Percentiles rank a stretch among this genome's conserved stretches.
Conservation (phyloP, 2,888 invertebrate species). For the Alitta virens region DNA sequence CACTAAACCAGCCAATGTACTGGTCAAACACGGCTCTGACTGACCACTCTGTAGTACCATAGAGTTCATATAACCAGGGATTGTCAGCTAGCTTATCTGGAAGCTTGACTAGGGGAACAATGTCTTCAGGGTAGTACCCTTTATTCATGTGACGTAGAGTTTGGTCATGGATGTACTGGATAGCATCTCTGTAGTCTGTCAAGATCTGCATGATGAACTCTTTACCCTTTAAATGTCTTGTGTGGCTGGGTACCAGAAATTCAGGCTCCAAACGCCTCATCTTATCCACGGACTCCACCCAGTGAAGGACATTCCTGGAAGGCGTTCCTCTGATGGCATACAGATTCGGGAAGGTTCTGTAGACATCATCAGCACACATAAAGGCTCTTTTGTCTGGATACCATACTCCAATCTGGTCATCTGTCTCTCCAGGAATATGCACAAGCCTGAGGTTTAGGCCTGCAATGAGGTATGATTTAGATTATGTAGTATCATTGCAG, state of each 20-base stretch:
- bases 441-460: slow-evolving; percentile 41
- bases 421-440: slow-evolving; percentile 51
- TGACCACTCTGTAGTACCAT: slow-evolving; percentile 46
- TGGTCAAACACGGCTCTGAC: slow-evolving; percentile 35
- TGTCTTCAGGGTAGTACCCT: slow-evolving; percentile 41
- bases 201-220: slow-evolving; percentile 12
- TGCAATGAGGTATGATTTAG: too few species aligned
- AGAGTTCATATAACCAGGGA: slow-evolving; percentile 40
- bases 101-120: slow-evolving; percentile 35
- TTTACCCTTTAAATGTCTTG: slow-evolving; percentile 36
- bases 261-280: slow-evolving; percentile 39
- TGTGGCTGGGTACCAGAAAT: slow-evolving; percentile 45
- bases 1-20: slow-evolving; percentile 29
- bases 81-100: slow-evolving; percentile 32
- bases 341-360: slow-evolving; percentile 46
- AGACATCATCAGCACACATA: slow-evolving; percentile 44
- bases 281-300: slow-evolving; percentile 42
- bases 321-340: slow-evolving; percentile 48
- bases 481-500: too few species aligned
- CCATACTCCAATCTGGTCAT: slow-evolving; percentile 49
- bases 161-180: slow-evolving; percentile 48
- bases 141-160: slow-evolving; percentile 42
- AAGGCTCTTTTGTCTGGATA: slow-evolving; percentile 37
- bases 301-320: slow-evolving; percentile 35
- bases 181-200: slow-evolving; percentile 35